Base-by-base conservation (phyloP, 2,113 vertebrate species). In the Cathartes aura region DNA sequence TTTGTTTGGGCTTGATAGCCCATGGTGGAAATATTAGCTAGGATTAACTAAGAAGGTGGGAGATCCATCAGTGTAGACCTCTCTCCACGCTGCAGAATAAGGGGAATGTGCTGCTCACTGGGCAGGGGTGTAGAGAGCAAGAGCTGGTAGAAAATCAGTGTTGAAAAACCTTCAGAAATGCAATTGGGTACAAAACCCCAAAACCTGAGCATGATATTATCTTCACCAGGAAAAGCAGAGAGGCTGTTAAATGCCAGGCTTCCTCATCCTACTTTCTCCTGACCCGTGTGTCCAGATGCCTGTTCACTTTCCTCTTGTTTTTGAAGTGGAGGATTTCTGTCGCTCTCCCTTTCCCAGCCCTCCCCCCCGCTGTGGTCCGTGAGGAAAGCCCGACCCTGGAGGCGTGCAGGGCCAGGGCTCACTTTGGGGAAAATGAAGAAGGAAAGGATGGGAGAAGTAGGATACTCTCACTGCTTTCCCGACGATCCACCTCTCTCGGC, bases 281-380 rank as follows among this genome's bases (percentile, higher is more conserved):
- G 38, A 80, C 23, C 24, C 22, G 14, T 43, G 59, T 62, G 34
- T 67, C 56, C 78, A 79, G 23, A 36, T 64, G 18, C 24, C 6
- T 13, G n/a, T 87, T 86, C 21, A 5, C 67, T 58, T 79, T 84
- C 73, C 70, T 36, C 45, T 34, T 53, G 21, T 9, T 43, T 87
- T 60, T 55, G 43, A 82, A 64, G 56, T 6, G 20, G 40, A 82
- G 18, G 62, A 29, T 75, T 91, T 95, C 40, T 34, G 36, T 43
- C 3, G 4, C 26, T 40, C 21, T 83, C 8, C 34, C 12, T 62
- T 67, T 82, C 52, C 45, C 53, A 68, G 26, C 53, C 38, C 34
- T 74, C 16, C 15, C 7, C 18, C n/a, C 29, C 0, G 0, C 30
- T 15, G 13, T 3, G 14, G 24, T 59, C 42, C 0, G 0, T 56